Conservation (phyloP, 2,797 vertebrate genomes). For the Lagocephalus sceleratus region DNA sequence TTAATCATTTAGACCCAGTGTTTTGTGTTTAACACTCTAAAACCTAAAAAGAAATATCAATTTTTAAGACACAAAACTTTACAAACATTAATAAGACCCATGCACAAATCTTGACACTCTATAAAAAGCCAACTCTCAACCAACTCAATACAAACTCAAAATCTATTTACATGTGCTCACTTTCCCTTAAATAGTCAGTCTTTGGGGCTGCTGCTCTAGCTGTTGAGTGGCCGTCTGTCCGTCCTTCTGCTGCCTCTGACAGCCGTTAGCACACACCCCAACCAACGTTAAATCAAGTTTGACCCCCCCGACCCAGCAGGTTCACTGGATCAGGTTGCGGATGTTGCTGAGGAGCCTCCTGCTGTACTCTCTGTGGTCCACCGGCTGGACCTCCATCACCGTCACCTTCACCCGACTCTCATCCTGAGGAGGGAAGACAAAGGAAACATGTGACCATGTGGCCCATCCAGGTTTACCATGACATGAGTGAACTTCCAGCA, state of each 20-base stretch:
- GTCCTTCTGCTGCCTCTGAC: slow-evolving; percentile 2
- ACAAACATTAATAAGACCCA: too few species aligned
- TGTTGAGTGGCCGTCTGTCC: slow-evolving; percentile 29
- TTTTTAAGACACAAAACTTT: too few species aligned
- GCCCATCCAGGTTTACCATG: too few species aligned
- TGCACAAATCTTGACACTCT: too few species aligned
- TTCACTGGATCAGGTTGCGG: slow-evolving; percentile 62
- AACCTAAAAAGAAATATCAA: too few species aligned
- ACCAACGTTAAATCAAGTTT: background rate
- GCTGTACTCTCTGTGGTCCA: slow-evolving; percentile 85
- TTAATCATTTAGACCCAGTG: too few species aligned
- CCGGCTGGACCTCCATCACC: slow-evolving; percentile 79
- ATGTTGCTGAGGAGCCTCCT: slow-evolving; percentile 81
- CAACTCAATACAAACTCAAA: background rate
- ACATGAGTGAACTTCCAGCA: too few species aligned
- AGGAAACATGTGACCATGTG: too few species aligned
- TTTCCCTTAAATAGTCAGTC: slow-evolving; percentile 30
- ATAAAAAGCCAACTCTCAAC: background rate
- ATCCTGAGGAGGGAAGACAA: slow-evolving; percentile 72
- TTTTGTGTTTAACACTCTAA: too few species aligned
- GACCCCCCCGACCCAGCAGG: slow-evolving; percentile 10
- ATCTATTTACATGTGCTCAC: too few species aligned
- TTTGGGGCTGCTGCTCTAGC: slow-evolving; percentile 40
- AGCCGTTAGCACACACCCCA: background rate
- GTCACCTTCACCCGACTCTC: slow-evolving; percentile 87